Evolutionary conservation across 2,797 vertebrate genomes (phyloP).

Genomic region (Tragelaphus eurycerus): DNA sequence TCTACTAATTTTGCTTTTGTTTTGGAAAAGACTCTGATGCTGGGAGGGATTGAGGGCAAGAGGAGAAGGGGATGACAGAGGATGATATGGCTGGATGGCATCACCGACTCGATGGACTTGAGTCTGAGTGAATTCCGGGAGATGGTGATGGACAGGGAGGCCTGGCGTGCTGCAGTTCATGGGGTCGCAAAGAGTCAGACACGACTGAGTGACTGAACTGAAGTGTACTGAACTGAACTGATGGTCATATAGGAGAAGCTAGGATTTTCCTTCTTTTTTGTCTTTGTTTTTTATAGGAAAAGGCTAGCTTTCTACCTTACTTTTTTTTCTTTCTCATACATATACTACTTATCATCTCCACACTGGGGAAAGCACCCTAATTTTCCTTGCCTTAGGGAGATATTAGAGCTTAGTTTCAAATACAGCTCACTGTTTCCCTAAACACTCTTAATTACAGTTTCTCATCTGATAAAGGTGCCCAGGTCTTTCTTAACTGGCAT

Average conservation of each 20-base stretch:
- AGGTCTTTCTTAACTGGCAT: neutral
- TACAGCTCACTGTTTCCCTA: neutral
- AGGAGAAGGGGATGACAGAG: no score
- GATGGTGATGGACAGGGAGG: no score
- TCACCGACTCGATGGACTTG: no score
- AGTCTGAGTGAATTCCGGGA: no score
- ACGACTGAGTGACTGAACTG: no score
- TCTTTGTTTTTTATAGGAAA: neutral
- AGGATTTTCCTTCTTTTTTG: neutral
- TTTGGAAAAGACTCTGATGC: neutral
- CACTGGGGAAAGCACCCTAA: neutral
- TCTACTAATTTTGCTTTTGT: neutral
- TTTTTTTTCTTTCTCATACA: neutral
- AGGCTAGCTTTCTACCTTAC: neutral
- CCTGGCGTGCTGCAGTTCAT: no score
- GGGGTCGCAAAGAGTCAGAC: no score
- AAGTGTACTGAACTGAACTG: no score
- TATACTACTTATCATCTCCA: neutral
- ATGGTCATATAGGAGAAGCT: neutral
- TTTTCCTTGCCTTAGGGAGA: neutral
- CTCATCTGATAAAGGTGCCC: neutral
- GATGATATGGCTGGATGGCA: no score
- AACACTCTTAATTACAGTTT: slow-evolving; percentile 8
- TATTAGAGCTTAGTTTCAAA: slow-evolving; percentile 58
- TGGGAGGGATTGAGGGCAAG: no score